Evolutionary conservation across 2,888 invertebrate genomes (phyloP).

Genomic region (Melanostoma scalare): DNA sequence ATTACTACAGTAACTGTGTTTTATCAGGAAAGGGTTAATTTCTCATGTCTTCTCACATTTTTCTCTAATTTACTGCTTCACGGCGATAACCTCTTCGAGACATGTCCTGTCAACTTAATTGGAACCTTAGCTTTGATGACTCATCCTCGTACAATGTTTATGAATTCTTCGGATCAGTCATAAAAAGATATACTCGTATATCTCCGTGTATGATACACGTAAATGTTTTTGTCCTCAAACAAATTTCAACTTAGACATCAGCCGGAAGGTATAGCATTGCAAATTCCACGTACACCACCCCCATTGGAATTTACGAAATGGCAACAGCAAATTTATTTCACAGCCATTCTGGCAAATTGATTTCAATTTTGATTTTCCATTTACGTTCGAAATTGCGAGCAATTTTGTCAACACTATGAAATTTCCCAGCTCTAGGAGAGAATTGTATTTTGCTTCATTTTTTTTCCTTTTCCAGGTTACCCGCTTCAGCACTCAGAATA

Average conservation of each 20-base stretch:
- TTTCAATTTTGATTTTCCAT: slow-evolving; percentile 72
- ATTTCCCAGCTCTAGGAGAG: slow-evolving; percentile 44
- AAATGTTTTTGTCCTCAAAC: no score
- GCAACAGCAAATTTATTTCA: slow-evolving; percentile 61
- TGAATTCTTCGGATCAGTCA: no score
- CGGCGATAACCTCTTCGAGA: no score
- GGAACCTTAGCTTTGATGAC: no score
- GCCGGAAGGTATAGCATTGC: not conserved
- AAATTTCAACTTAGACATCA: slow-evolving; percentile 26
- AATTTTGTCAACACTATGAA: slow-evolving; percentile 64
- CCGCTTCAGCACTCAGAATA: not conserved
- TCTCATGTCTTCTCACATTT: no score
- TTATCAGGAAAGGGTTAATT: no score
- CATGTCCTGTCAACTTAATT: no score
- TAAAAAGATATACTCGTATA: no score
- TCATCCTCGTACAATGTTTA: no score
- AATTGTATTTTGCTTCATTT: not conserved
- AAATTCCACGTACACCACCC: not conserved
- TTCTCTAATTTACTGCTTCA: no score
- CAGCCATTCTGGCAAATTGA: slow-evolving; percentile 63
- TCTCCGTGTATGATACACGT: no score
- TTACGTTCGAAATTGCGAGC: slow-evolving; percentile 61
- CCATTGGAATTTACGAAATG: slow-evolving; percentile 46
- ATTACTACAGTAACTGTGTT: no score
- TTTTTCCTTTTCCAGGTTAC: slow-evolving; percentile 12